Evolutionary conservation across 2,113 vertebrate genomes (phyloP).

Genomic region (Caloenas nicobarica): DNA sequence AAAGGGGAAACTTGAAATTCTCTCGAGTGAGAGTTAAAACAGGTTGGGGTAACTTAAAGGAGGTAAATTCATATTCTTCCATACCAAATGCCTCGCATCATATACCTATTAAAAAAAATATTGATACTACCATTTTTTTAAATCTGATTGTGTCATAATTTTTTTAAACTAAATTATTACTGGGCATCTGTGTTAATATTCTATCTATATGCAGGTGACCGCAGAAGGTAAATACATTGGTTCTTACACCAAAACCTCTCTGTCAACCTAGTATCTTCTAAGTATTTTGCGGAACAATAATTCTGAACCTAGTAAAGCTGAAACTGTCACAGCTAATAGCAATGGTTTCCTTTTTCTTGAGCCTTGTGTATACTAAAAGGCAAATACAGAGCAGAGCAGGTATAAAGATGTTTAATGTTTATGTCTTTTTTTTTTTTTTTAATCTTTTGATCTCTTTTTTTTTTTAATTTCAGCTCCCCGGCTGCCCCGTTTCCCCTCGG

Average conservation of each 20-base stretch:
- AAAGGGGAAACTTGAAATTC: not conserved
- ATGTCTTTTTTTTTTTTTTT: not conserved
- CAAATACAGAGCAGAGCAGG: not conserved
- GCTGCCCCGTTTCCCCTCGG: slow-evolving; percentile 60
- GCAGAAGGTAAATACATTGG: not conserved
- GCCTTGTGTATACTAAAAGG: not conserved
- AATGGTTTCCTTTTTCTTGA: not conserved
- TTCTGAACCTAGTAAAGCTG: not conserved
- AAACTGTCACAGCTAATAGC: not conserved
- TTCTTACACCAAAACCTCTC: not conserved
- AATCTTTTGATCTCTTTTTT: too few species aligned
- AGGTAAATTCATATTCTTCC: not conserved
- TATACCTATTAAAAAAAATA: not conserved
- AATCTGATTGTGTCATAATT: not conserved
- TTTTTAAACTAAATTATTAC: not conserved
- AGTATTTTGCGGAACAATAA: not conserved
- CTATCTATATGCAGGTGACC: not conserved
- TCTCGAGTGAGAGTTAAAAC: not conserved
- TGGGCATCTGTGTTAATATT: not conserved
- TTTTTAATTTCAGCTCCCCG: slow-evolving; percentile 66
- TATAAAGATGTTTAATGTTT: not conserved
- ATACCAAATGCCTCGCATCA: not conserved
- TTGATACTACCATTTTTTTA: not conserved
- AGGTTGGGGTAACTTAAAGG: not conserved
- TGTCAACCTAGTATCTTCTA: not conserved